A percentile compares a stretch with the other conserved stretches of the same genome.
phyloP scores from a whole-genome alignment of 2,113 vertebrate species.

The Pygoscelis adeliae region DNA sequence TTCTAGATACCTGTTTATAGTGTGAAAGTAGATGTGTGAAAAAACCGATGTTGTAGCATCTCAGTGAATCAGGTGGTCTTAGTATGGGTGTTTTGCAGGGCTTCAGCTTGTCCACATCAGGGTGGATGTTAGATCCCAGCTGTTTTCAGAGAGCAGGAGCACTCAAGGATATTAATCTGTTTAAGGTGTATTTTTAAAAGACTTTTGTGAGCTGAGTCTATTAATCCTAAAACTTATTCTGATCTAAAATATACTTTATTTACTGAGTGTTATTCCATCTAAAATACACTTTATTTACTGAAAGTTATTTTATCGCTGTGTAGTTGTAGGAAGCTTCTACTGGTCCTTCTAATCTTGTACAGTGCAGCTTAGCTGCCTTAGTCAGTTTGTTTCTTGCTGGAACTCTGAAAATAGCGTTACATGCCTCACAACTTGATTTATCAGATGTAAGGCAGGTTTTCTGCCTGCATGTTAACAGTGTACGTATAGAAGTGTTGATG shows the following conservation, averaged over 20 bases:
- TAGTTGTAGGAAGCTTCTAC: background rate
- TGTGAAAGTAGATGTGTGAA: background rate
- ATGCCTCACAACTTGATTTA: background rate
- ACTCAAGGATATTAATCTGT: background rate
- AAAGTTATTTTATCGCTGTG: background rate
- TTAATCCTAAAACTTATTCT: background rate
- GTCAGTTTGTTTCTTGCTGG: background rate
- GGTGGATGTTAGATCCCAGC: background rate
- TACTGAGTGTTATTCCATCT: background rate
- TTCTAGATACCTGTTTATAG: background rate
- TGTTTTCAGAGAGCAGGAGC: background rate
- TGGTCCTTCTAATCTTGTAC: background rate
- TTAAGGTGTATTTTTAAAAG: background rate
- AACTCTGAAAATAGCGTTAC: background rate
- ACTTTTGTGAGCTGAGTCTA: background rate
- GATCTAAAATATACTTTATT: background rate
- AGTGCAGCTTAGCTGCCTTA: fast-evolving
- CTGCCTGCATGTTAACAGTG: background rate
- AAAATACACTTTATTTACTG: background rate
- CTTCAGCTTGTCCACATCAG: background rate
- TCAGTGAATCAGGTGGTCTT: background rate
- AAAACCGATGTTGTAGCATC: background rate
- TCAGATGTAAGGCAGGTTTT: background rate
- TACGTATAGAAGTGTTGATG: background rate
- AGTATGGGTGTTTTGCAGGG: background rate